These are phyloP conservation scores for Orchesella flavescens DNA, from an alignment of 2,888 invertebrate species.

Conservation along the genomic window DNA sequence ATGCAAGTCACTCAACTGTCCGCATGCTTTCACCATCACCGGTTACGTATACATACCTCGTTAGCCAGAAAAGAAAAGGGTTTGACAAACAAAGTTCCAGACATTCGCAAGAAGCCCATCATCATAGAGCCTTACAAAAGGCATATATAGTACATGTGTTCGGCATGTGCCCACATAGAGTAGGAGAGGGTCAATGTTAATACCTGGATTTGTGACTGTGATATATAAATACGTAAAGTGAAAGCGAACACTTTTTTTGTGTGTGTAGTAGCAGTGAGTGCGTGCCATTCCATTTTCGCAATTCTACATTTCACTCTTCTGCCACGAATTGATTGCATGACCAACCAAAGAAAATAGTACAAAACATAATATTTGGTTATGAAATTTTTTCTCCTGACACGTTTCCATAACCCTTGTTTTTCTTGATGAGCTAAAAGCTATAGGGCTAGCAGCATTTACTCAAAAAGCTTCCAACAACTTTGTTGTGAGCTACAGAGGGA, in stretches of 20 bases:
- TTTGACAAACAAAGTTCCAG: background rate
- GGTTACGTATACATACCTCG: background rate
- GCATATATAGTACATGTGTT: conserved; percentile 32
- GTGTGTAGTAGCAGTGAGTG: background rate
- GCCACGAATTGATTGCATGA: conserved; percentile 28
- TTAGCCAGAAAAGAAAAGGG: background rate
- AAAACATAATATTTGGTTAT: too few relatives aligned
- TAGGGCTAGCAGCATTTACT: too few relatives aligned
- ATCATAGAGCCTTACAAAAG: background rate
- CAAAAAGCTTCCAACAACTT: too few relatives aligned
- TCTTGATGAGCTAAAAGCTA: too few relatives aligned
- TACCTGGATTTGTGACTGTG: conserved; percentile 17
- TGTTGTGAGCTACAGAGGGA: background rate
- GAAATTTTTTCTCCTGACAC: too few relatives aligned
- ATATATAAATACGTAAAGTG: too few relatives aligned
- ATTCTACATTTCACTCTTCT: background rate
- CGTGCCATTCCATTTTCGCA: background rate
- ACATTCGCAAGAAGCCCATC: too few relatives aligned
- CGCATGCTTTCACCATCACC: conserved; percentile 30
- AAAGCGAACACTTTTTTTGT: too few relatives aligned
- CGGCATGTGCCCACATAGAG: background rate
- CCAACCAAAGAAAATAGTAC: conserved; percentile 8
- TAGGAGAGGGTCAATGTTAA: conserved; percentile 20
- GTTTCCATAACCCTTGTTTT: too few relatives aligned
- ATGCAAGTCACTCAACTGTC: too few relatives aligned